A percentile compares a stretch with the other conserved stretches of the same genome.
These are phyloP conservation scores for Engystomops pustulosus DNA, from an alignment of 2,113 vertebrate species.

Conservation along the genomic window DNA sequence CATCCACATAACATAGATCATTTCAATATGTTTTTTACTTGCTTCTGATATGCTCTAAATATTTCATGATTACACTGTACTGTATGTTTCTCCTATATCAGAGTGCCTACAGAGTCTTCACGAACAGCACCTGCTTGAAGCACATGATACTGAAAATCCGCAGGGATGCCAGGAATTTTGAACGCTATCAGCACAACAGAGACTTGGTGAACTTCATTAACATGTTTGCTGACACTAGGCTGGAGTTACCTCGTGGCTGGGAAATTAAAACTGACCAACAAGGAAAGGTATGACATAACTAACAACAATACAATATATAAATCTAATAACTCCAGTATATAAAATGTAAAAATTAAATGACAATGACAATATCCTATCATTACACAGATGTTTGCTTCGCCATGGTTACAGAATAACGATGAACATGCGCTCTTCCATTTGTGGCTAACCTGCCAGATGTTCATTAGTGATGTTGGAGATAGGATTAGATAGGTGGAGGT, in stretches of 20 bases:
- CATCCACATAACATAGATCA: no score
- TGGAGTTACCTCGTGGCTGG: constrained; percentile 96
- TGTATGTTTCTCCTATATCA: constrained; percentile 61
- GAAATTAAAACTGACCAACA: constrained; percentile 97
- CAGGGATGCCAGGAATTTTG: constrained; percentile 93
- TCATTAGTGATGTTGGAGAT: no score
- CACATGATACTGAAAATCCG: constrained; percentile 99
- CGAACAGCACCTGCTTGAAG: constrained; percentile 96
- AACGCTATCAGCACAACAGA: constrained; percentile 97
- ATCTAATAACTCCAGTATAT: no score
- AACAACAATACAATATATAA: no score
- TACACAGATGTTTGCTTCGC: not conserved
- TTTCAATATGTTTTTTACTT: not conserved
- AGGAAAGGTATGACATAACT: constrained; percentile 86
- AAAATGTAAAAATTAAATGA: no score
- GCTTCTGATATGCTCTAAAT: not conserved
- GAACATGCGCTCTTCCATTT: no score
- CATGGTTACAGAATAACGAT: not conserved
- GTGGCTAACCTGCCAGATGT: no score
- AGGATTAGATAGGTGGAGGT: no score
- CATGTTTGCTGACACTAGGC: constrained; percentile 90
- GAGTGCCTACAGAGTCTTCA: constrained; percentile 96
- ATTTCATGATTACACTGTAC: not conserved
- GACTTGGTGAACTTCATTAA: constrained; percentile 98
- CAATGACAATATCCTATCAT: not conserved